These are phyloP conservation scores for Thalpophila matura DNA, from an alignment of 2,888 invertebrate species.

Conservation along the genomic window DNA sequence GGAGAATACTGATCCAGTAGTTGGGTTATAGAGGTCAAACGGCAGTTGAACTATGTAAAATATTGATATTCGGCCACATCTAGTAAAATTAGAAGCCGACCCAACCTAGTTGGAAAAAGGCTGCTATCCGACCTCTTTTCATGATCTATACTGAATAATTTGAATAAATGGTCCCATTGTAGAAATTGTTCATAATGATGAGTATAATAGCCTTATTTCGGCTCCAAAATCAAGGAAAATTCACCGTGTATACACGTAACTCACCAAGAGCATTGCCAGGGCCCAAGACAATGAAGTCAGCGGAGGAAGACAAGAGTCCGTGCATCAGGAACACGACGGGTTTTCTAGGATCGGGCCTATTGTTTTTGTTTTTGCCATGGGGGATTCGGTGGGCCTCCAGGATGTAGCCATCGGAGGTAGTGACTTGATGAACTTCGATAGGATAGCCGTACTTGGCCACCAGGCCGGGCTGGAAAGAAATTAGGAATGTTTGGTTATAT, in stretches of 20 bases:
- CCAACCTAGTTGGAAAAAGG: too few relatives aligned
- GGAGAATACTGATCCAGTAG: too few relatives aligned
- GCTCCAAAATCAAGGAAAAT: not conserved
- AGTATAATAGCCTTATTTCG: too few relatives aligned
- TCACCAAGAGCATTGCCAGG: slow-evolving; percentile 73
- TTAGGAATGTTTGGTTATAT: not conserved
- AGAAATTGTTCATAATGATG: too few relatives aligned
- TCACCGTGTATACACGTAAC: too few relatives aligned
- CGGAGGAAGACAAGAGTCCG: slow-evolving; percentile 76
- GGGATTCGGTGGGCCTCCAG: slow-evolving; percentile 77
- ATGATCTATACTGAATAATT: too few relatives aligned
- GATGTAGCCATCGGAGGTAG: slow-evolving; percentile 75
- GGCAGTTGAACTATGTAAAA: too few relatives aligned
- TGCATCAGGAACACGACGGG: slow-evolving; percentile 74
- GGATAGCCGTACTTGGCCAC: slow-evolving; percentile 77
- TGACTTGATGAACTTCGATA: slow-evolving; percentile 71
- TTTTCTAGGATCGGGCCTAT: slow-evolving; percentile 58
- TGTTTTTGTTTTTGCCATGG: slow-evolving; percentile 68
- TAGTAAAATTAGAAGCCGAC: too few relatives aligned
- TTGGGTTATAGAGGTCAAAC: too few relatives aligned
- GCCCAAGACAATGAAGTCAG: slow-evolving; percentile 74
- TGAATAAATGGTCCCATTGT: too few relatives aligned
- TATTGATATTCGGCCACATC: too few relatives aligned
- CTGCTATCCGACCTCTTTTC: too few relatives aligned
- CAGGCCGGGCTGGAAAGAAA: slow-evolving; percentile 70